Evolutionary conservation across 1,140 invertebrate species (phyloP).

Genomic region (Piezodorus guildinii): DNA sequence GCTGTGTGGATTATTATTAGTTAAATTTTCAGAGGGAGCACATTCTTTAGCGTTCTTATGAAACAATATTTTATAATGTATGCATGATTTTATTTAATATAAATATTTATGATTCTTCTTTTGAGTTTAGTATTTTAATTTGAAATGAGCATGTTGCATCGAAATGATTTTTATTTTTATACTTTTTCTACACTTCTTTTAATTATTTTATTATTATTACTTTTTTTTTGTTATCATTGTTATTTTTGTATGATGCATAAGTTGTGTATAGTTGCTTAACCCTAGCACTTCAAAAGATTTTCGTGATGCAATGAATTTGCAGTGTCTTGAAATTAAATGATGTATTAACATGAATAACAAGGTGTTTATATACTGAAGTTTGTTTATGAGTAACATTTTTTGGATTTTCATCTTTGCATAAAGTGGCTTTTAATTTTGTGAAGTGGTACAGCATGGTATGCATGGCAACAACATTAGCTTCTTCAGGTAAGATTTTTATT

Average conservation of each 20-base stretch:
- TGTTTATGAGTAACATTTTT: background rate
- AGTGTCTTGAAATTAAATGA: background rate
- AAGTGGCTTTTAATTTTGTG: background rate
- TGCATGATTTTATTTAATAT: too few relatives aligned
- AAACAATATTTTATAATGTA: too few relatives aligned
- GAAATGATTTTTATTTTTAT: too few relatives aligned
- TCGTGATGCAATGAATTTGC: background rate
- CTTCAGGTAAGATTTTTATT: background rate
- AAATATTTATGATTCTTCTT: too few relatives aligned
- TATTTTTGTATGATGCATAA: background rate
- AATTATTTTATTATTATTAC: too few relatives aligned
- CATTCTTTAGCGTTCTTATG: too few relatives aligned
- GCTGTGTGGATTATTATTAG: too few relatives aligned
- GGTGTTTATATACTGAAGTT: background rate
- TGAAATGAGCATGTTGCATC: constrained; percentile 1
- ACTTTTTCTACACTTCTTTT: too few relatives aligned
- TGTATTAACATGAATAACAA: background rate
- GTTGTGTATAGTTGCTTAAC: background rate
- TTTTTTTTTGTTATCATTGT: too few relatives aligned
- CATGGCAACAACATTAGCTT: background rate
- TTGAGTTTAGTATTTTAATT: too few relatives aligned
- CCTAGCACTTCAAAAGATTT: background rate
- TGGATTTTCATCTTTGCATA: background rate
- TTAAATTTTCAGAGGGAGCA: too few relatives aligned
- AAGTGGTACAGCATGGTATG: background rate